Base-by-base conservation (phyloP, 2,113 vertebrate species). In the Elephantulus edwardii region DNA sequence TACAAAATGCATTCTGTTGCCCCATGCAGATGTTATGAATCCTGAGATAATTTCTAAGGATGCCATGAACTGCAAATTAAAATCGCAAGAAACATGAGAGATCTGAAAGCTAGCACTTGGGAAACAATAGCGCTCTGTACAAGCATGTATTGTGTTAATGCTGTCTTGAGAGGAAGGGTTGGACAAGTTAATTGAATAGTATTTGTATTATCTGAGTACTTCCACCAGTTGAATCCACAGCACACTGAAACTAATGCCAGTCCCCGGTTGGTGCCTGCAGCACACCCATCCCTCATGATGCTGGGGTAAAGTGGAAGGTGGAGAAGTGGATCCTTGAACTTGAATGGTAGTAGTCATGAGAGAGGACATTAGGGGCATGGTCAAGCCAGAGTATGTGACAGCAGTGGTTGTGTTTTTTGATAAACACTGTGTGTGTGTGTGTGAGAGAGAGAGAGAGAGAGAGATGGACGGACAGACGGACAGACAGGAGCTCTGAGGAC, bases 111-210 rank as follows among this genome's bases (percentile, higher is more conserved):
- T 26, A 2, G 3, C 2, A 0, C 26, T 19, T 19, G 52, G 5
- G 58, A 70, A 38, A 28, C 24, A 58, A 6, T 5, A 0, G 19
- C 5, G 3, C 5, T 14, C 1, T 30, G 17, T 13, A n/a, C n/a
- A 17, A 7, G 42, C 44, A 16, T 16, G 75, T 20, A 0, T 1
- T 24, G 11, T 10, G 22, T 10, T 4, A 2, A 17, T 0, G 6
- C 58, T 6, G 0, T 42, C 54, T 33, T 1, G 1, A 13, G 7
- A 54, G 52, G 85, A 24, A 66, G 80, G n/a, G 22, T 19, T 54
- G 70, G 75, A 42, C 9, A 0, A 0, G 13, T 72, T 75, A 17
- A 70, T 90, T 50, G 16, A 76, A 13, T 2, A 13, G 40, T 3
- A 2, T 60, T 46, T 71, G 38, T 71, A 28, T 11, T 8, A n/a